These are phyloP conservation scores for Steatocranus sp. DNA, from an alignment of 2,797 vertebrate species.

Conservation along the genomic window DNA sequence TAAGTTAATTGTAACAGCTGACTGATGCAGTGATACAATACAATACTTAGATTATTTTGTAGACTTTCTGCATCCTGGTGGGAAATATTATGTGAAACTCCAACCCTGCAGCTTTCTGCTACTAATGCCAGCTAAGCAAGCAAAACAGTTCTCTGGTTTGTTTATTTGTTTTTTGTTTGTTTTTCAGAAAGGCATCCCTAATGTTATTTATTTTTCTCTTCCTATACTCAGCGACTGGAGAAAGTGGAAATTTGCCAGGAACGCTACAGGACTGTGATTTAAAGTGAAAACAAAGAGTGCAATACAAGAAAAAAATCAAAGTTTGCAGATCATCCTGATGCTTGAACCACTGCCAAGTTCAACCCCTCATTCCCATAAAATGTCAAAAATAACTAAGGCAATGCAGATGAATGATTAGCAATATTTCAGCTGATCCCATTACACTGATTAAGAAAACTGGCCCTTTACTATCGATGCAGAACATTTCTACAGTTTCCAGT, in stretches of 20 bases:
- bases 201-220: not conserved
- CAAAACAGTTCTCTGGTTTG: accelerated
- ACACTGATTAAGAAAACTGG: conserved; percentile 7
- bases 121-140: not conserved
- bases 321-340: not conserved
- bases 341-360: not conserved
- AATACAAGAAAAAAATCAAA: not conserved
- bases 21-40: not conserved
- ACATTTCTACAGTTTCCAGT: not conserved
- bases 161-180: not conserved
- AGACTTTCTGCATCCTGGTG: not conserved
- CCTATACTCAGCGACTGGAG: not conserved
- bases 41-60: not conserved
- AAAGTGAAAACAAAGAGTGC: not conserved
- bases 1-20: not conserved
- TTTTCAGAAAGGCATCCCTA: not conserved
- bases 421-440: not conserved
- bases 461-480: not conserved
- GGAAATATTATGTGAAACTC: accelerated
- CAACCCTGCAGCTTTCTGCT: accelerated
- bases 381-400: not conserved
- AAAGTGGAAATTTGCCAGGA: not conserved
- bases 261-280: not conserved
- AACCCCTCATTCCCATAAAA: not conserved
- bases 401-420: not conserved